Base-by-base conservation (phyloP, 1,140 invertebrate genomes). In the Spodoptera frugiperda region DNA sequence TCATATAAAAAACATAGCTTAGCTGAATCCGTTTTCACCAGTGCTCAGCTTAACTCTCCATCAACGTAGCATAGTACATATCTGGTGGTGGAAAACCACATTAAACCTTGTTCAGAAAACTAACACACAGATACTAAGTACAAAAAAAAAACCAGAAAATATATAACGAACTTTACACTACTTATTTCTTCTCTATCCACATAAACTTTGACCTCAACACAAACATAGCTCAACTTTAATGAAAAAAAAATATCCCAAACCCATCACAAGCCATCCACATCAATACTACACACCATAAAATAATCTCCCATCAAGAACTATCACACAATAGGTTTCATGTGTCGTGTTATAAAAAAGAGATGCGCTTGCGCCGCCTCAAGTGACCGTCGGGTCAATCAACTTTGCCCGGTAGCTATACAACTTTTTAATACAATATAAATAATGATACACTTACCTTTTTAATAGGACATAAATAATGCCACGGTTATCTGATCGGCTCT, bases 321-420 rank as follows among this genome's bases (percentile, higher is more conserved):
- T 54, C 46, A 65, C 46, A 73, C 71, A 73, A 73, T 73, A 59
- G 55, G 44, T 33, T 15, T 44, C 46, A 46, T 59, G 71, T 73
- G 55, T 46, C 46, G 44, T 73, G 10, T 11, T 21, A 73, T 46
- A 73, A 73, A 73, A 75, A 84, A 48, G 63, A 74, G 53, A 59
- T 59, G 54, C 61, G 75, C 68, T 39, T 67, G 71, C 77, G 73
- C 79, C 53, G 55, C 59, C 61, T 55, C 73, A 68, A 79, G 70
- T 85, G 82, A 83, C 81, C 84, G 82, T 21, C 44, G 67, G 86
- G 83, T 87, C 86, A 85, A 67, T 86, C 77, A 87, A 78, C 86
- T 82, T 77, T 79, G 80, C 76, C 72, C 86, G 82, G 84, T 86
- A 86, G 86, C 84, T 59, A 57, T 77, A 78, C 77, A 74, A 82